Evolutionary conservation across 1,140 invertebrate genomes (phyloP), one percentile per base, ranked within the genome.

Genomic region (Drosophila nannoptera): DNA sequence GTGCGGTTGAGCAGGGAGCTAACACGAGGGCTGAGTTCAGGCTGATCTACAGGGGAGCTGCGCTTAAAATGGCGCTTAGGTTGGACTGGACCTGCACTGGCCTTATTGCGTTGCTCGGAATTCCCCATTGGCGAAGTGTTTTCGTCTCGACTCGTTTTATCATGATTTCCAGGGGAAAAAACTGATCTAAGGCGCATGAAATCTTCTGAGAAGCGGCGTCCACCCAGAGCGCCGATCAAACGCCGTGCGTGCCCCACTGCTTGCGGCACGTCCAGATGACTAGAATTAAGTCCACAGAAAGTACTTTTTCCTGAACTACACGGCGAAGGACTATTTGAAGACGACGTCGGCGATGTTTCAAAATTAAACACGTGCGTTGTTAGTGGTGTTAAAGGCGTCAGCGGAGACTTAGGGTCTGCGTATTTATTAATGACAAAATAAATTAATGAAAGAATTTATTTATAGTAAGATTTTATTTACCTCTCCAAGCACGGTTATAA

Each of bases 401-500:
- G 46, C 2, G 77, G 77, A 4, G 77, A 83, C 12, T 52, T 67
- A 35, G 68, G 78, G 75, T 83, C 78, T 83, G 16, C 11, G 0
- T 2, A 12, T 9, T 38, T 43, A 12, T 22, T 56, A 22, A 12
- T 11, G 43, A 7, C 8, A 33, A 49, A 11, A 5, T 50, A 14
- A 3, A 14, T 16, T 43, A 14, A 40, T 6, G 2, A 5, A 0
- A 42, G 6, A 7, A 14, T 14, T 16, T 43, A 16, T 43, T 46
- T 38, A 6, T 22, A 22, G 22, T 22, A 22, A 22, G 22, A 12
- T n/a, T 12, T 7, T 2, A 50, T 42, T 49, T 70, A 83, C 78
- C 78, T 75, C 78, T 75, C 64, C 69, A 83, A 3, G 63, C 75
- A 16, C 78, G 75, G 53, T 73, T 83, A 29, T 83, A 83, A 5